Percentiles rank a stretch among this genome's conserved stretches.
phyloP scores from a whole-genome alignment of 2,888 invertebrate genomes.

The Sesamia inferens region DNA sequence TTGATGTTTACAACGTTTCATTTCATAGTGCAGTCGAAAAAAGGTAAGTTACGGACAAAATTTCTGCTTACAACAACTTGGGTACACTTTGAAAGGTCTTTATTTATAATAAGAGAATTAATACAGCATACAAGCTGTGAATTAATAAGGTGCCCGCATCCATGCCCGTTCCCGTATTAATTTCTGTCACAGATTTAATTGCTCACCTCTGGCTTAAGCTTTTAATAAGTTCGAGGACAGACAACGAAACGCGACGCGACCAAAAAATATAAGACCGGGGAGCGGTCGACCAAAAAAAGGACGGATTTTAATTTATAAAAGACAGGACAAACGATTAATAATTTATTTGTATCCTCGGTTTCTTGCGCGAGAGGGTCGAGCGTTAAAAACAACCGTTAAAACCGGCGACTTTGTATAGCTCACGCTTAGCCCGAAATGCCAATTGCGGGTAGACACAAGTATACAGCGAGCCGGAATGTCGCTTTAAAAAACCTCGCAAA shows the following conservation, averaged over 20 bases:
- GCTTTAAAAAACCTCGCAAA: conserved; percentile 89
- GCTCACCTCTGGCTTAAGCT: conserved; percentile 88
- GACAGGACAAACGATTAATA: conserved; percentile 91
- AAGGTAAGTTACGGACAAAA: conserved; percentile 46
- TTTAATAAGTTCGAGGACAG: conserved; percentile 89
- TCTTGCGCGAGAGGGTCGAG: conserved; percentile 86
- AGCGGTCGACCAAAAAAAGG: conserved; percentile 85
- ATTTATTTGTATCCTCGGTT: conserved; percentile 89
- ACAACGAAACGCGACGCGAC: conserved; percentile 84
- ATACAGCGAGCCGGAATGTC: conserved; percentile 90
- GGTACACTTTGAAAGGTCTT: conserved; percentile 63
- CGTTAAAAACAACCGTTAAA: conserved; percentile 90
- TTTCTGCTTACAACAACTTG: conserved; percentile 43
- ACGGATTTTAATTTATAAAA: conserved; percentile 90
- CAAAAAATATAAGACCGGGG: conserved; percentile 83
- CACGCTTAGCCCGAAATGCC: conserved; percentile 89
- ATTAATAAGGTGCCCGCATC: conserved; percentile 78
- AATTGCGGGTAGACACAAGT: conserved; percentile 90
- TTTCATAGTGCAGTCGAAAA: conserved; percentile 45
- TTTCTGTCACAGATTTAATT: conserved; percentile 89
- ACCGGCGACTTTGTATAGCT: conserved; percentile 89
- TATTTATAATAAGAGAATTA: conserved; percentile 79
- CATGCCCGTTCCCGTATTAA: conserved; percentile 84
- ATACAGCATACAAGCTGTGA: conserved; percentile 80
- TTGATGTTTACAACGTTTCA: conserved; percentile 45